Evolutionary conservation across 2,113 vertebrate genomes (phyloP), one percentile per base, ranked within the genome.

Genomic region (Callipepla californica): DNA sequence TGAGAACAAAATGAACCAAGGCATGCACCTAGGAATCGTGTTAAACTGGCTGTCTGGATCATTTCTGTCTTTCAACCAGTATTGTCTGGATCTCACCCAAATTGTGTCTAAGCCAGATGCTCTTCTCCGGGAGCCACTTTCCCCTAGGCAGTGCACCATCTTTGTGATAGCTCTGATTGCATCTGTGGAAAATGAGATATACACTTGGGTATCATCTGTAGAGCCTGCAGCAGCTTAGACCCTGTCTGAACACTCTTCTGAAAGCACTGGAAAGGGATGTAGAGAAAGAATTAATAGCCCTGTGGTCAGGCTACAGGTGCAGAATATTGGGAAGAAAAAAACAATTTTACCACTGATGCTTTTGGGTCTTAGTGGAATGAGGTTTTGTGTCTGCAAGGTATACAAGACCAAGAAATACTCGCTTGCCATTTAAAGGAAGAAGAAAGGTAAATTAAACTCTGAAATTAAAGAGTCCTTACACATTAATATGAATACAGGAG

Each of bases 81-180:
- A 80, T 80, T 48, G 34, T 80, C 91, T 92, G 96, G 90, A 80
- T 80, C 68, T 50, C 73, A 70, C 65, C 73, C 92, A 96, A 95
- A 36, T 42, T 85, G 87, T 74, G 34, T 89, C 67, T 87, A 72
- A 95, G 75, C 59, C 92, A 96, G 79, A 87, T 92, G 89, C 59
- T 96, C 67, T 96, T 87, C 92, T 94, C 51, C 81, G 92, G 91
- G 78, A 95, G 55, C 81, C 75, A 76, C 83, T 92, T 90, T 92
- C 80, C 91, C 73, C 63, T 59, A 95, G 90, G 88, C 95, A 92
- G 8, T 68, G 57, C 28, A 92, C 77, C 74, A 77, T 92, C 87
- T 89, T 94, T 92, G 50, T 85, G 89, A 92, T 62, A 61, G 50
- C 63, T 89, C 70, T 89, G 67, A 63, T 85, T 94, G 55, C 75